These are phyloP conservation scores for Sweltsa coloradensis DNA, from an alignment of 1,140 invertebrate genomes.

Conservation along the genomic window DNA sequence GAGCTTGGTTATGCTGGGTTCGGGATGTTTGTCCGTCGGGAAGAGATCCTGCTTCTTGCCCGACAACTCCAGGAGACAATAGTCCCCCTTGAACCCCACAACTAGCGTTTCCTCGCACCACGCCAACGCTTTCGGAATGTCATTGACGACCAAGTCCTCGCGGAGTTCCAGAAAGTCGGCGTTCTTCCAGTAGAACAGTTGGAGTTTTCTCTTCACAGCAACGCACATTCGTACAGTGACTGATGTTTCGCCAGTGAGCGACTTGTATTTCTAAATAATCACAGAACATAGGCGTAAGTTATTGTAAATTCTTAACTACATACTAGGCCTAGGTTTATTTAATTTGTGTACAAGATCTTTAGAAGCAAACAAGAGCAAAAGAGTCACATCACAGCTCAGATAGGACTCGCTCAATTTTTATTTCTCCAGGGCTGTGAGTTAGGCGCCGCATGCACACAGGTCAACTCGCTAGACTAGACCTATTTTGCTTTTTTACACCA, in stretches of 20 bases:
- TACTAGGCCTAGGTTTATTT: too few relatives aligned
- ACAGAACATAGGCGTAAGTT: too few relatives aligned
- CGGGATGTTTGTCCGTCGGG: conserved; percentile 66
- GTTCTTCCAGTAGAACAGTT: conserved; percentile 84
- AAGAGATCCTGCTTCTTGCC: conserved; percentile 69
- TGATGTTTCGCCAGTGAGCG: conserved; percentile 56
- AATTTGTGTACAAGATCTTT: too few relatives aligned
- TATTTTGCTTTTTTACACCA: too few relatives aligned
- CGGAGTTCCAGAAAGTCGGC: conserved; percentile 63
- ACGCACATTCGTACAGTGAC: conserved; percentile 74
- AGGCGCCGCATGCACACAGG: too few relatives aligned
- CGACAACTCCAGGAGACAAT: conserved; percentile 44
- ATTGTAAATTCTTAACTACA: too few relatives aligned
- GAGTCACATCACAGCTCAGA: too few relatives aligned
- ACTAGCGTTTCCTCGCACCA: conserved; percentile 76
- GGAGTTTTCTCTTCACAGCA: conserved; percentile 73
- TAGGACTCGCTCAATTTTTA: too few relatives aligned
- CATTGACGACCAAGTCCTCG: conserved; percentile 63
- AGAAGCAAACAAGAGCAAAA: too few relatives aligned
- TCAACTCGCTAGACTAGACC: too few relatives aligned
- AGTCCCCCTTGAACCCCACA: conserved; percentile 75
- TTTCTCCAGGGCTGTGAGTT: too few relatives aligned
- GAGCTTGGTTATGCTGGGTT: conserved; percentile 69
- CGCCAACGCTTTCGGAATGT: conserved; percentile 71
- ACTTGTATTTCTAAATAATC: conserved; percentile 35